phyloP scores from a whole-genome alignment of 2,888 invertebrate species.

The Autographa gamma region DNA sequence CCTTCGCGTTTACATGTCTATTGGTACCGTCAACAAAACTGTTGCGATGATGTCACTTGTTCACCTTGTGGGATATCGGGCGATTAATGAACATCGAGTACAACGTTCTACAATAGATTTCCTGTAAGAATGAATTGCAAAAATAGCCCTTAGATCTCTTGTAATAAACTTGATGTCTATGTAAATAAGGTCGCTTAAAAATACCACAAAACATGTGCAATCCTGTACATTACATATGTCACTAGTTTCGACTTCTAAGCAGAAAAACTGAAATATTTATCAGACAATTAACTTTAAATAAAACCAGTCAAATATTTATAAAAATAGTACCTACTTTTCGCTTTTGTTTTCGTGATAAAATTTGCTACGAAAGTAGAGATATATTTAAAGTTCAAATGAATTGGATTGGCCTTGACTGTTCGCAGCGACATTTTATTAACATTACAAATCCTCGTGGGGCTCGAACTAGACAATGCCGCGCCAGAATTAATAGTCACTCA shows the following conservation, averaged over 20 bases:
- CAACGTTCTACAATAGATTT: not conserved
- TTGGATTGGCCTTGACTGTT: slow-evolving; percentile 43
- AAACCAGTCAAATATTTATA: not conserved
- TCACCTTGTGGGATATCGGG: slow-evolving; percentile 46
- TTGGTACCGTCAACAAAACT: slow-evolving; percentile 66
- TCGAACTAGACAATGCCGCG: slow-evolving; percentile 46
- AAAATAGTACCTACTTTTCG: not conserved
- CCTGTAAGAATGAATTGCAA: not conserved
- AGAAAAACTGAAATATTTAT: not conserved
- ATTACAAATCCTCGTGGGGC: slow-evolving; percentile 46
- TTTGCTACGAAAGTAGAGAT: not conserved
- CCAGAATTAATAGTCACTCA: slow-evolving; percentile 42
- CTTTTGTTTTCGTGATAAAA: not conserved
- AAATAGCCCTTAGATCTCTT: not conserved
- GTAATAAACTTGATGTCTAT: not conserved
- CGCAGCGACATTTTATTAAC: slow-evolving; percentile 44
- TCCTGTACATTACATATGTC: no score
- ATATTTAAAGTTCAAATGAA: slow-evolving; percentile 30
- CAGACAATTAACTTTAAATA: not conserved
- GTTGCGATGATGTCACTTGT: slow-evolving; percentile 64
- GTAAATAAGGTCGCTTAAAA: not conserved
- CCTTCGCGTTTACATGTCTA: slow-evolving; percentile 63
- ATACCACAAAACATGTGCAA: not conserved
- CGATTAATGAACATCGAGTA: slow-evolving; percentile 20
- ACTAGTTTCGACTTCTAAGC: not conserved